Evolutionary conservation across 1,140 invertebrate genomes (phyloP), one percentile per base, ranked within the genome.

Genomic region (Hydropsyche tenuis): DNA sequence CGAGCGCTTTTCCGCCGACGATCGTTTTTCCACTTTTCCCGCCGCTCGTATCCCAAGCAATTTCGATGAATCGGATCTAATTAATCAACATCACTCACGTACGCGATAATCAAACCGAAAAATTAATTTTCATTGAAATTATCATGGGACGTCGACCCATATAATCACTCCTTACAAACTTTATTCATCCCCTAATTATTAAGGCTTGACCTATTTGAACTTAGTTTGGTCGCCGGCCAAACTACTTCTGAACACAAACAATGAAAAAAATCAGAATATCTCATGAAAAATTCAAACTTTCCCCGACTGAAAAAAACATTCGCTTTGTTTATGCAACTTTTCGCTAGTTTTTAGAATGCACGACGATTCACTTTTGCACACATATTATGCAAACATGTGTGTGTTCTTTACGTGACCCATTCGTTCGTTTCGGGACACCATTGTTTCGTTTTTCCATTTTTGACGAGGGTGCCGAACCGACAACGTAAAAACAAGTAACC

Each of bases 151-250:
- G 30, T 37, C 30, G 30, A 37, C 30, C 30, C 30, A 9, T 9
- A 37, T 37, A 37, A 37, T 37, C 30, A 37, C 9, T 4, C 9
- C 9, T 37, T 37, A 20, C 14, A 20, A 51, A 16, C 18, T 51
- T 51, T 51, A 5, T 51, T 14, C 14, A 51, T 51, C 14, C 46
- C 14, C 14, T 51, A 51, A 51, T 51, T 51, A 51, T 51, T 63
- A 22, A 63, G 16, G 23, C 60, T 37, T 63, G 60, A 27, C 60
- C 20, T 63, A 63, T 63, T 63, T 27, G 23, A 63, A 18, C 4
- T 14, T 30, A 14, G 23, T 18, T 63, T 63, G 23, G 60, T 27
- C 25, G 4, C 2, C 7, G 1, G 25, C 60, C 20, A 63, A 63
- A 30, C 11, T n/a, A 23, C 4, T 5, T 4, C 3, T 37, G 30